Evolutionary conservation across 2,113 vertebrate species (phyloP), one percentile per base, ranked within the genome.

Genomic region (Perca flavescens): DNA sequence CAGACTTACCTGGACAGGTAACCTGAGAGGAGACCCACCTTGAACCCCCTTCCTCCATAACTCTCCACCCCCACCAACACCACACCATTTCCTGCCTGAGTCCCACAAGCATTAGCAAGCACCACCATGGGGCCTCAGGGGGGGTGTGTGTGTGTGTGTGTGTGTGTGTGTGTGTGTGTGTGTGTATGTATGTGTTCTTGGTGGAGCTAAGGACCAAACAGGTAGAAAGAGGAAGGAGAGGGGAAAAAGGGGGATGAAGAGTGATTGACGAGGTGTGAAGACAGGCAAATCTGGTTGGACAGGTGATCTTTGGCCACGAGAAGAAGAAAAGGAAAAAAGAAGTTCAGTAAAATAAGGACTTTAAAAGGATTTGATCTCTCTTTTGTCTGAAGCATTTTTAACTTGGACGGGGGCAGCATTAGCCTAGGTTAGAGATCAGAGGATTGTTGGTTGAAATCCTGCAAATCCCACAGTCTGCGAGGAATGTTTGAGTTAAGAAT

Each of bases 1-100:
- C 77, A 66, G 85, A 86, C 90, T 94, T 94, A 95, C 93, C 95
- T 95, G 93, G 79, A 47, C 88, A 94, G 92, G 95, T 95, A 96
- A 96, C 89, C 79, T 78, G 94, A 96, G 91, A 94, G 69, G 40
- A 84, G 58, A 79, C 67, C 82, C 78, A 83, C 84, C 72, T 91
- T 81, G 79, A 85, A 74, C 82, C 86, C 84, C 73, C 22, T 46
- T 15, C 66, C 53, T 60, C 47, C 57, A 49, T 28, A 46, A 49
- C 58, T 67, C 65, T 7, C 34, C 54, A 2, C n/a, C 53, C 13
- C 75, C 53, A 12, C 21, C 31, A 40, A 36, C 60, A 47, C 62
- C 46, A 22, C 36, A 71, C 57, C 69, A 86, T 83, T 94, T 95
- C 95, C 94, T 90, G 64, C 56, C 80, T 34, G 73, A 71, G 79